phyloP scores from a whole-genome alignment of 1,140 invertebrate genomes.

The Eueides isabella region DNA sequence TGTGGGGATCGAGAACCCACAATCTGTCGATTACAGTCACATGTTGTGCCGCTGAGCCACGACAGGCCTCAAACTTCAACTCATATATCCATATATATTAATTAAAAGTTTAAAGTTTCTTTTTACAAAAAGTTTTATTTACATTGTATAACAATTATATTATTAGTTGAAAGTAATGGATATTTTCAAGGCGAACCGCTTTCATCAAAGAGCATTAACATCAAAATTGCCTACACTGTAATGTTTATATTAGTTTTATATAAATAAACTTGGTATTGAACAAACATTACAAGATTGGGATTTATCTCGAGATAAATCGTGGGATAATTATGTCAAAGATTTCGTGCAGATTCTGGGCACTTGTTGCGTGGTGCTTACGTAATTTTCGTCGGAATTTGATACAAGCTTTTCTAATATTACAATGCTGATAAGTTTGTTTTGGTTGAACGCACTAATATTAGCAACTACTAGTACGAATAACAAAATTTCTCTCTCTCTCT shows the following conservation, averaged over 20 bases:
- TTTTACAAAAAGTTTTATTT: no score
- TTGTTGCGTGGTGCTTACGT: neutral
- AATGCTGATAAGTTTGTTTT: no score
- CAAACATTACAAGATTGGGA: constrained; percentile 8
- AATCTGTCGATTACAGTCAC: no score
- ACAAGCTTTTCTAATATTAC: no score
- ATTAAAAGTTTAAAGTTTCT: no score
- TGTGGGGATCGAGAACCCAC: no score
- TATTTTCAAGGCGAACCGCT: constrained; percentile 2
- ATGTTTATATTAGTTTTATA: constrained; percentile 5
- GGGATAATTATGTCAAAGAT: constrained; percentile 7
- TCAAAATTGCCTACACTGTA: neutral
- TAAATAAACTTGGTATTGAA: neutral
- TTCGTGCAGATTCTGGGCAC: neutral
- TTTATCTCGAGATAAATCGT: neutral
- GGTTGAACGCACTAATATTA: no score
- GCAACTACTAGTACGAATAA: no score
- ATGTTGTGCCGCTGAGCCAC: no score
- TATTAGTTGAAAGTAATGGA: neutral
- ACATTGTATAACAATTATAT: neutral
- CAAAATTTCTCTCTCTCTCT: no score
- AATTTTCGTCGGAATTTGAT: neutral
- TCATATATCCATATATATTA: no score
- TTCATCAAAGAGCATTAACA: constrained; percentile 6
- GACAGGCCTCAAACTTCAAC: no score